Base-by-base conservation (phyloP, 1,140 invertebrate species). In the Anastrepha ludens region DNA sequence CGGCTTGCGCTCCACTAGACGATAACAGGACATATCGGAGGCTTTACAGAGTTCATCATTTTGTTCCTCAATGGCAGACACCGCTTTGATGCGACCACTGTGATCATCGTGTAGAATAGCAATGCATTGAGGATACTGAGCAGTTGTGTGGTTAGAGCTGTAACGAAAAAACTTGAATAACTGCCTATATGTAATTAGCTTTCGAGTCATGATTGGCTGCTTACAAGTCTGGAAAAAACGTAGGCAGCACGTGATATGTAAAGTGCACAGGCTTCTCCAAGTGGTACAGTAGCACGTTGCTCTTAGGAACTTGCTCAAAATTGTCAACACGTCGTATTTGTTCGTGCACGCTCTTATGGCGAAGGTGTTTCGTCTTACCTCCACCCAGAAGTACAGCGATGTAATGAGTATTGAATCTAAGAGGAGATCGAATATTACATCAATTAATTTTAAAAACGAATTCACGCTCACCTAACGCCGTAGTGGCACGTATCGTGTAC, bases 361-460 rank as follows among this genome's bases (percentile, higher is more conserved):
- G 94, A 91, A 88, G 94, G 93, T 60, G 95, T 94, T 70, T 95
- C 92, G 90, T 91, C 59, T 93, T 93, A 8, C 91, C 91, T 9
- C 92, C 92, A n/a, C 97, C 97, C 70, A 97, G 90, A 3, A 97
- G 88, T 1, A 95, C 96, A 17, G 94, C 94, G 11, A 96, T 94
- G 88, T 96, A 96, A 88, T 96, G 94, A 20, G 91, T 90, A 6
- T 93, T 89, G 41, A 96, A 93, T 41, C 96, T 97, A 90, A 87
- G 89, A 65, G 44, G 29, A 60, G 41, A 55, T 59, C 13, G 7
- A 0, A 60, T 29, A 15, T 70, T 55, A 64, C 47, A 29, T 20
- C 60, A 2, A 60, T 74, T 17, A 41, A 6, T 60, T 8, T 17
- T 3, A 13, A 29, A 55, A 55, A 8, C 50, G 29, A 29, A 20